Evolutionary conservation across 2,797 vertebrate species (phyloP), one percentile per base, ranked within the genome.

Genomic region (Cynodonichthys magdalenae): DNA sequence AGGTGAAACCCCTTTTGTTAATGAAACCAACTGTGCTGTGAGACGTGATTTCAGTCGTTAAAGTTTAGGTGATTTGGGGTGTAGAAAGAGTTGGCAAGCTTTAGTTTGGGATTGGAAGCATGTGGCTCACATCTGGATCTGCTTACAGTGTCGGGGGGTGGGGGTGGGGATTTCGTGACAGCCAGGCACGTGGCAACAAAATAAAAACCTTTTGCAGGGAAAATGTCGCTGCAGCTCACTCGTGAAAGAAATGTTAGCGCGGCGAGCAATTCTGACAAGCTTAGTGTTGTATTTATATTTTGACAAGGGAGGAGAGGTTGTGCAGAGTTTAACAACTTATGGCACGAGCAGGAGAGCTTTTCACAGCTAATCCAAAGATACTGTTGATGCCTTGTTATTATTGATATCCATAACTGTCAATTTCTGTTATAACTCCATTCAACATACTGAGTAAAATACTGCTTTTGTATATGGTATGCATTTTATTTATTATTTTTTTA

Each of bases 1-100:
- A 94, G 81, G 87, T 74, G 80, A 90, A 93, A 92, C 85, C 50
- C 31, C 42, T 20, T 83, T 87, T 87, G 78, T 88, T 82, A 71
- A 90, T 88, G 89, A 92, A 93, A 90, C 93, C 92, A 92, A 93
- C 89, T 82, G 79, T 87, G 86, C 91, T 92, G 91, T 92, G 90
- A 92, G 89, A 92, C 90, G 82, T 53, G 66, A 75, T 74, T 88
- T 64, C 64, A 79, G 55, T 80, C 77, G 81, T 75, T 82, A 78
- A 58, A 53, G 73, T 65, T 82, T 64, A 20, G 77, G 75, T 65
- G 84, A 83, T 85, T 85, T 83, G 63, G 82, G 71, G 69, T 78
- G 75, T 66, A 36, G 24, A 36, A 36, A 36, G 34, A 79, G 79
- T 59, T 80, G 71, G 69, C 71, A 70, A 77, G 75, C 79, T 75